phyloP scores from a whole-genome alignment of 2,797 vertebrate species.

The Lagocephalus sceleratus region DNA sequence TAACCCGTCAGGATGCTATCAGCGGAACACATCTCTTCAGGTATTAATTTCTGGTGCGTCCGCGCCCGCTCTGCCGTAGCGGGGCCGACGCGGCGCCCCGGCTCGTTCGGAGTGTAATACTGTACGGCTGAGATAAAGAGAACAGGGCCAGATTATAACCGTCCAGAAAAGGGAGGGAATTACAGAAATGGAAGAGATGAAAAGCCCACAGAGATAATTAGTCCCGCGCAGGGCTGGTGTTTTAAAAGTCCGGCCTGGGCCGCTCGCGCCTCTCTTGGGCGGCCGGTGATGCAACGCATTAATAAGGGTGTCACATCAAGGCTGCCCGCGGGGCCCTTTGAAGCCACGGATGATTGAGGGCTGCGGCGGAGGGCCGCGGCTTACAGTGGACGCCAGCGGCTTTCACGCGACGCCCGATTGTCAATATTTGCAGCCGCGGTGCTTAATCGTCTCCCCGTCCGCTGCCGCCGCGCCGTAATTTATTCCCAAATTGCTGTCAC shows the following conservation, averaged over 20 bases:
- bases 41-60: slow-evolving; percentile 67
- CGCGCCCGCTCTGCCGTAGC: slow-evolving; percentile 20
- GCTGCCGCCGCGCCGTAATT: slow-evolving; percentile 50
- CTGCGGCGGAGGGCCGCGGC: slow-evolving; percentile 8
- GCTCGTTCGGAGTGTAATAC: slow-evolving; percentile 63
- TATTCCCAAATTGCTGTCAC: slow-evolving; percentile 56
- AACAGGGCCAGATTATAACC: slow-evolving; percentile 51
- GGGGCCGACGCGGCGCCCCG: slow-evolving; percentile 35
- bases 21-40: slow-evolving; percentile 54
- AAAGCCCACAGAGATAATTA: slow-evolving; percentile 68
- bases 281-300: slow-evolving; percentile 40
- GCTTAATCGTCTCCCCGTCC: slow-evolving; percentile 27
- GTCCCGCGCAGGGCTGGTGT: slow-evolving; percentile 33
- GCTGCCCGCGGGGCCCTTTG: neutral
- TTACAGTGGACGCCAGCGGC: slow-evolving; percentile 5
- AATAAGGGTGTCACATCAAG: slow-evolving; percentile 9
- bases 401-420: slow-evolving; percentile 23
- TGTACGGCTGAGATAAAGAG: slow-evolving; percentile 64
- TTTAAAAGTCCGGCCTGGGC: slow-evolving; percentile 37
- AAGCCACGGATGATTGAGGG: slow-evolving; percentile 14
- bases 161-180: slow-evolving; percentile 43
- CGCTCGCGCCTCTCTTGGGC: slow-evolving; percentile 30
- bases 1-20: slow-evolving; percentile 48
- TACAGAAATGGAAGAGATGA: slow-evolving; percentile 65
- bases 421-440: slow-evolving; percentile 33